Percentiles rank a stretch among this genome's conserved stretches.
These are phyloP conservation scores for Motacilla tschutschensis DNA, from an alignment of 2,113 vertebrate genomes.

Conservation along the genomic window DNA sequence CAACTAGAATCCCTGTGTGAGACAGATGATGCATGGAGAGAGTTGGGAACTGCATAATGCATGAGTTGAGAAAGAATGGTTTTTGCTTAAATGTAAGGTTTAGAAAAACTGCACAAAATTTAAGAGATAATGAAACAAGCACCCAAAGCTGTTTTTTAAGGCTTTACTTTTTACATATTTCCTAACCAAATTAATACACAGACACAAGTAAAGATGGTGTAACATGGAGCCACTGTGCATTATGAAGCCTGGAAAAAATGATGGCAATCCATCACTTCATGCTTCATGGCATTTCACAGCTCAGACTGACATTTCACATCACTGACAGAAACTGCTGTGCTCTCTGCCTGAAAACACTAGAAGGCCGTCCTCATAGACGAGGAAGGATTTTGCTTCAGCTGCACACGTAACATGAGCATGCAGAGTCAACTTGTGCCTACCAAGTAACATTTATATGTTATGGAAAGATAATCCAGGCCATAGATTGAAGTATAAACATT, in stretches of 20 bases:
- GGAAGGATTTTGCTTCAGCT: background rate
- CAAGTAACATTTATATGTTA: background rate
- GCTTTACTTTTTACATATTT: background rate
- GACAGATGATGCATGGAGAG: background rate
- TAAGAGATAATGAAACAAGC: background rate
- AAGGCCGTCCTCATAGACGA: background rate
- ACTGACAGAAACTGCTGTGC: background rate
- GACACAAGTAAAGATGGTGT: background rate
- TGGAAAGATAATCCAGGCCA: background rate
- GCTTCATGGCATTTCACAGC: background rate
- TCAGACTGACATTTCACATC: background rate
- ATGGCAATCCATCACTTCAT: background rate
- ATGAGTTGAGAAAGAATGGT: background rate
- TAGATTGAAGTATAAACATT: background rate
- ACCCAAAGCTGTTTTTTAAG: background rate
- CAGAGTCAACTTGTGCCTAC: background rate
- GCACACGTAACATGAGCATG: fast-evolving
- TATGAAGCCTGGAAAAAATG: background rate
- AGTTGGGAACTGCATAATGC: conserved; percentile 1
- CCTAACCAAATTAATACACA: background rate
- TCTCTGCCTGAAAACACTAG: background rate
- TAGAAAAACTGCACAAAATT: background rate
- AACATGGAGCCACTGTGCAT: background rate
- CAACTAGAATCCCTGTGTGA: background rate
- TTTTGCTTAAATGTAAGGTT: background rate